Evolutionary conservation across 2,113 vertebrate genomes (phyloP), one percentile per base, ranked within the genome.

Genomic region (Onychostruthus taczanowskii): DNA sequence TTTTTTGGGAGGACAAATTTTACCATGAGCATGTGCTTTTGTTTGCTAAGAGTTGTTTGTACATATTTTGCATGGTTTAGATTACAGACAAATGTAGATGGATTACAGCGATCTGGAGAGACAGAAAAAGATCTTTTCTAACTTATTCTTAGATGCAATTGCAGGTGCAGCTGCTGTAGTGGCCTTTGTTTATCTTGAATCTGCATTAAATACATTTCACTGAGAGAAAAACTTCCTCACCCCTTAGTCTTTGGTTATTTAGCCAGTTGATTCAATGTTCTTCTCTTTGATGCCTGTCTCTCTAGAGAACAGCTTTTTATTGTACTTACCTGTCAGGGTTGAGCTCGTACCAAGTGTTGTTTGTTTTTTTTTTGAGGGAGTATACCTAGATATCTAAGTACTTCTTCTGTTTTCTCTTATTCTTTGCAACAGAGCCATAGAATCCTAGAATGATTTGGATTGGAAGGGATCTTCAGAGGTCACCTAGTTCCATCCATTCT

Each of bases 401-500:
- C 8, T 77, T 28, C 7, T 49, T 28, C 7, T 49, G 5, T 28
- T 63, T 82, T 50, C 7, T n/a, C 24, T 26, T 26, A 12, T 59
- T 66, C 27, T 52, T 73, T 66, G 6, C 31, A 44, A 15, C 5
- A 61, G 11, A 55, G 56, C 3, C 4, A 13, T 7, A 31, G 44
- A 76, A 63, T 24, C 8, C 13, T 6, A 16, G 10, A 58, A 53
- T 20, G 1, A 7, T 56, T 76, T 50, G 7, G 28, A 2, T 49
- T 79, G 24, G 17, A 93, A 72, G 5, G 21, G 21, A 44, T 14
- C 11, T 47, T 27, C n/a, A 49, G 17, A 72, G 1, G 3, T 22
- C 3, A 4, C 13, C 12, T 41, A 11, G 3, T 53, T 72, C 27
- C 27, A 75, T 28, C 9, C 2, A 0, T 31, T 19, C 13, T 80